A percentile compares a stretch with the other conserved stretches of the same genome.
These are phyloP conservation scores for Gerris lacustris DNA, from an alignment of 2,888 invertebrate species.

Conservation along the genomic window DNA sequence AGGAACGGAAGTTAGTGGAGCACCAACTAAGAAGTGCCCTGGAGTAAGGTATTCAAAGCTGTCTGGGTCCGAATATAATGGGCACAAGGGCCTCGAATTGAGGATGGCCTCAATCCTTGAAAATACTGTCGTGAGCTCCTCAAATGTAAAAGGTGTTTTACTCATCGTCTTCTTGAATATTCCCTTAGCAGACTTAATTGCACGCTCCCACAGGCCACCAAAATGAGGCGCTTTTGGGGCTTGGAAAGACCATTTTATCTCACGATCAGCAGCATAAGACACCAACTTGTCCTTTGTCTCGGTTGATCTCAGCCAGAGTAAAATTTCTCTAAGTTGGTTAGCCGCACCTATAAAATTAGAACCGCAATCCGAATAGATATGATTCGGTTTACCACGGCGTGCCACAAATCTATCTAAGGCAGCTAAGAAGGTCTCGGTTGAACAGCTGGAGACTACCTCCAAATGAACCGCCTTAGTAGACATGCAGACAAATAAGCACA, in stretches of 20 bases:
- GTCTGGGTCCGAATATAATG: conserved; percentile 17
- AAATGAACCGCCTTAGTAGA: conserved; percentile 32
- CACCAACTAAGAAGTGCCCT: conserved; percentile 33
- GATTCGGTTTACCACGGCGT: conserved; percentile 30
- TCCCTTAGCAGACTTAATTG: conserved; percentile 13
- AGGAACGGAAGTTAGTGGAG: conserved; percentile 19
- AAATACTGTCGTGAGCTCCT: conserved; percentile 18
- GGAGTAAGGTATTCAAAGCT: conserved; percentile 23
- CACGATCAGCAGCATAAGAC: conserved; percentile 16
- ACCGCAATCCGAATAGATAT: conserved; percentile 34
- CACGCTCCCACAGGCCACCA: conserved; percentile 32
- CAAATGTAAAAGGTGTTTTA: conserved; percentile 10
- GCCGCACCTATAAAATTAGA: conserved; percentile 34
- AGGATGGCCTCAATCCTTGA: conserved; percentile 19
- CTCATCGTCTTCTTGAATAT: conserved; percentile 5
- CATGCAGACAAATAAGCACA: conserved; percentile 32
- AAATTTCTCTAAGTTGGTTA: conserved; percentile 15
- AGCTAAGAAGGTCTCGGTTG: conserved; percentile 33
- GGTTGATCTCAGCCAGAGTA: conserved; percentile 9
- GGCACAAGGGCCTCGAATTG: conserved; percentile 24
- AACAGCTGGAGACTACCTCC: conserved; percentile 32
- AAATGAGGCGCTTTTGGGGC: conserved; percentile 17
- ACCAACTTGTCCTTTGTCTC: conserved; percentile 19
- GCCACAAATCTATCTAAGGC: conserved; percentile 32
- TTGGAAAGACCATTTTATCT: conserved; percentile 13